phyloP scores from a whole-genome alignment of 2,113 vertebrate genomes.

The Lathamus discolor region DNA sequence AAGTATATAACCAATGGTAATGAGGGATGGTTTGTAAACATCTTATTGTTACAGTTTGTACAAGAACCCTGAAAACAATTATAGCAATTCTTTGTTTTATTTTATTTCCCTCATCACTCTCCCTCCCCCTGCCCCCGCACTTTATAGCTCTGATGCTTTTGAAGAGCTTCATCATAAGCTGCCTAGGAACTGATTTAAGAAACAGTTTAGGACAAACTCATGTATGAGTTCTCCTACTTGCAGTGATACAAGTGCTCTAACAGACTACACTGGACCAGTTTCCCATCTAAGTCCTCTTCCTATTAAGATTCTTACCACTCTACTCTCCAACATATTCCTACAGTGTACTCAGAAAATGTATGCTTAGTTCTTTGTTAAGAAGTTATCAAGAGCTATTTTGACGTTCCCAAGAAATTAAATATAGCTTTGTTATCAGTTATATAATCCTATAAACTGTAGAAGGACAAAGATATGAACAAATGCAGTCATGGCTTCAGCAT shows the following conservation, averaged over 20 bases:
- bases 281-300: background rate
- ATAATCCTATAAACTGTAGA: background rate
- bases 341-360: background rate
- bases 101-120: background rate
- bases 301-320: background rate
- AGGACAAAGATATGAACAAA: background rate
- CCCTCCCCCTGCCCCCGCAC: fast-evolving
- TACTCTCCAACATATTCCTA: background rate
- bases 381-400: background rate
- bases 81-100: background rate
- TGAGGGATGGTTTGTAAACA: background rate
- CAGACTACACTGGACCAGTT: background rate
- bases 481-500: background rate
- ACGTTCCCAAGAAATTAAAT: background rate
- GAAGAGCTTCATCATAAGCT: background rate
- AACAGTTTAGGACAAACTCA: background rate
- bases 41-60: background rate
- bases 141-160: background rate
- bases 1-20: background rate
- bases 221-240: background rate
- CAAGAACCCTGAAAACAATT: background rate
- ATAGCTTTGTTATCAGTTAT: background rate
- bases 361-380: background rate
- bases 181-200: background rate
- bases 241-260: background rate